Percentiles rank a stretch among this genome's conserved stretches.
Conservation (phyloP, 2,888 invertebrate species). For the Malacosoma neustria region DNA sequence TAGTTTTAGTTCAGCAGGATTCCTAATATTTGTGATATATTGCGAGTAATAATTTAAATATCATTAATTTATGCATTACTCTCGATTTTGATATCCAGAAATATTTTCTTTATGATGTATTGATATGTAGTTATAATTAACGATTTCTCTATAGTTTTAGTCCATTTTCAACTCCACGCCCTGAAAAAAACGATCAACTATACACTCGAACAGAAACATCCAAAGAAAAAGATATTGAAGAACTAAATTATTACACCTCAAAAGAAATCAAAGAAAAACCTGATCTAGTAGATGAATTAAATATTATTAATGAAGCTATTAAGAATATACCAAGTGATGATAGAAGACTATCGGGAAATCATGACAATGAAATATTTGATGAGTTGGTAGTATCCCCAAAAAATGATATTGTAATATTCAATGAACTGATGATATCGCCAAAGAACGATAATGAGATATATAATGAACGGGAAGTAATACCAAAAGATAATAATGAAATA, state of each 20-base stretch:
- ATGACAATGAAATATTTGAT: not conserved
- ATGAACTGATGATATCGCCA: not conserved
- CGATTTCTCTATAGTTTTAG: constrained; percentile 52
- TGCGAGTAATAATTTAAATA: no score
- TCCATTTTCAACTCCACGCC: constrained; percentile 43
- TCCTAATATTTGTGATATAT: no score
- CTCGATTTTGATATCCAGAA: no score
- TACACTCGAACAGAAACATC: constrained; percentile 29
- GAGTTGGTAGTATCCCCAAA: not conserved
- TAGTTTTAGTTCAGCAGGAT: no score
- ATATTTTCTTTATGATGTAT: no score
- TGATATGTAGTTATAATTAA: no score
- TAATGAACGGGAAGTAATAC: not conserved
- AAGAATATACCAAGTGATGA: not conserved
- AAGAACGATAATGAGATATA: no score
- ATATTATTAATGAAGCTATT: not conserved
- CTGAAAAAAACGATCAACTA: constrained; percentile 30
- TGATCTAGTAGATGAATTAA: not conserved
- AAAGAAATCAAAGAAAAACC: constrained; percentile 5
- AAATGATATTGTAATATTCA: not conserved
- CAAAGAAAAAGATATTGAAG: constrained; percentile 14
- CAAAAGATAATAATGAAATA: not conserved
- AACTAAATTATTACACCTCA: constrained; percentile 7
- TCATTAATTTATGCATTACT: no score
- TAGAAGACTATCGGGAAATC: no score